A percentile compares a stretch with the other conserved stretches of the same genome.
phyloP scores from a whole-genome alignment of 2,888 invertebrate species.

The Rhaphigaster nebulosa region DNA sequence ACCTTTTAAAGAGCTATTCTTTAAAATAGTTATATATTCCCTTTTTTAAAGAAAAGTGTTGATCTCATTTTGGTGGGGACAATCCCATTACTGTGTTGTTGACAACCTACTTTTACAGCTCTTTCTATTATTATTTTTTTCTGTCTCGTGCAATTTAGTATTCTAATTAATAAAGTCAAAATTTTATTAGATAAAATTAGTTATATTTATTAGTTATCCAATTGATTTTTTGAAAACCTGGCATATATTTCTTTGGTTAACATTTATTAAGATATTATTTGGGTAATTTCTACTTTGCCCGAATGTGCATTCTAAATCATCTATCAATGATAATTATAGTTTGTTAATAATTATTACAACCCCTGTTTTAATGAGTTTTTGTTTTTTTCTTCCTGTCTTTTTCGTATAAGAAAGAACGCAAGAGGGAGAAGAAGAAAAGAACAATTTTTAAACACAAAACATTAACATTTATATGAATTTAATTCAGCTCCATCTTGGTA shows the following conservation, averaged over 20 bases:
- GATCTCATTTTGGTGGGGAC: no score
- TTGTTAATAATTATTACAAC: background rate
- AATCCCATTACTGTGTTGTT: no score
- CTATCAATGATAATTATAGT: background rate
- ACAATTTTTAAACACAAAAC: no score
- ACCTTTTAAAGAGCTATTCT: no score
- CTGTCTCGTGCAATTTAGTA: background rate
- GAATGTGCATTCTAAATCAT: background rate
- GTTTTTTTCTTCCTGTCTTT: background rate
- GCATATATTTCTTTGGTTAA: background rate
- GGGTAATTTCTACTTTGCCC: background rate
- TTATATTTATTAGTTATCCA: background rate
- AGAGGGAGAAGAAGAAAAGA: constrained; percentile 60
- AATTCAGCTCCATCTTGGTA: no score
- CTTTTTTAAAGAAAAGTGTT: no score
- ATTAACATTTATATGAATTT: no score
- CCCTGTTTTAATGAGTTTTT: background rate
- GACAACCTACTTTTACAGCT: no score
- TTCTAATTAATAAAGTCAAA: background rate
- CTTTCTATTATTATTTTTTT: background rate
- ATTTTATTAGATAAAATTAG: background rate
- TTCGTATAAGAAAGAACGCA: constrained; percentile 61
- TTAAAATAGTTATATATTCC: no score
- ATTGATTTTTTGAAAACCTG: background rate
- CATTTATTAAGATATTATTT: background rate